A percentile compares a stretch with the other conserved stretches of the same genome.
phyloP scores from a whole-genome alignment of 2,888 invertebrate genomes.

The Lypha dubia region DNA sequence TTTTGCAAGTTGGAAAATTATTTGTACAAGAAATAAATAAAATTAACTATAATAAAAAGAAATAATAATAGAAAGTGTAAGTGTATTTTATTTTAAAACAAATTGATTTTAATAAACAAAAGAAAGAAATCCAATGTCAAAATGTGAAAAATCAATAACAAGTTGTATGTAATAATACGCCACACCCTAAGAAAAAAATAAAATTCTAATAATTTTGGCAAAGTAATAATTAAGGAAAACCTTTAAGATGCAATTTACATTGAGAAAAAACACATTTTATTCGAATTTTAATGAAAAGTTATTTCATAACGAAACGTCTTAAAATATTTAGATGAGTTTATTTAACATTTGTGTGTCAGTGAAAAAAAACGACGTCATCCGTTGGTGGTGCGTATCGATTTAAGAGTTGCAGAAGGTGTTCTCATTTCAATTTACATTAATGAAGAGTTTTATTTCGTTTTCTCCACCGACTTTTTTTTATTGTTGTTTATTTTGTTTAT shows the following conservation, averaged over 20 bases:
- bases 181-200: slow-evolving; percentile 52
- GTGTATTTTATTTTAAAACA: slow-evolving; percentile 51
- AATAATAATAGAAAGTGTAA: slow-evolving; percentile 54
- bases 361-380: slow-evolving; percentile 67
- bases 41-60: slow-evolving; percentile 23
- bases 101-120: neutral
- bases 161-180: slow-evolving; percentile 46
- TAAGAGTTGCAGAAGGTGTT: slow-evolving; percentile 27
- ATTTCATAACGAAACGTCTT: slow-evolving; percentile 25
- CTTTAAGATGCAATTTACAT: too few species aligned
- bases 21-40: slow-evolving; percentile 34
- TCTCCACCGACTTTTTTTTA: slow-evolving; percentile 20
- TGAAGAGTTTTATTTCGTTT: neutral
- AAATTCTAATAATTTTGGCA: slow-evolving; percentile 11
- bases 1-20: slow-evolving; percentile 16
- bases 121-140: neutral
- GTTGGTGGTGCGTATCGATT: slow-evolving; percentile 52
- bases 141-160: slow-evolving; percentile 47
- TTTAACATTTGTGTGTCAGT: slow-evolving; percentile 48
- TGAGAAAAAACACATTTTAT: neutral
- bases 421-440: neutral
- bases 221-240: neutral
- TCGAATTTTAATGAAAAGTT: slow-evolving; percentile 18
- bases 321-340: slow-evolving; percentile 56
- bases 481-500: slow-evolving; percentile 5